Base-by-base conservation (phyloP, 2,888 invertebrate species). In the Exephanes ischioxanthus region DNA sequence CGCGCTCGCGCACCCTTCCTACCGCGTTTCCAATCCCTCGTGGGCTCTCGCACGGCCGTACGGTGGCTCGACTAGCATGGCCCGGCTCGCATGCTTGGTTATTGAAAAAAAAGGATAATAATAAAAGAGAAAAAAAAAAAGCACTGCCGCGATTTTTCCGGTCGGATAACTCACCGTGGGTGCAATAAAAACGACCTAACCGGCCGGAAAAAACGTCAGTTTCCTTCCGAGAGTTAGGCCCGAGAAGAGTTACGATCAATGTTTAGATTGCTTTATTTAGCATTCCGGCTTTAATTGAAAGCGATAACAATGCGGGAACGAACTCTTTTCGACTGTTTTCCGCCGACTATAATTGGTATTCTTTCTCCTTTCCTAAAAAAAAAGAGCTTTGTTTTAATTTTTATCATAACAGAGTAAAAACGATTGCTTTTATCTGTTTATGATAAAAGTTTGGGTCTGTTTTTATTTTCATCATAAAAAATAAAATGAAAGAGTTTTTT, bases 161-260 rank as follows among this genome's bases (percentile, higher is more conserved):
- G 51, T 51, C 85, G 87, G 80, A 86, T 87, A 83, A 83, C 68
- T 78, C 82, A 72, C 80, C 75, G 72, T 78, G 81, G 70, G 81
- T 78, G 85, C 83, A 85, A 87, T 83, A 87, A 79, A 86, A 86
- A 79, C 85, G 81, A 72, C 77, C 81, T 82, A 82, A 79, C 82
- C 78, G 72, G 68, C 77, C 85, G 86, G 85, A 41, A 85, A 87
- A 87, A 82, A 85, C 83, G 80, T 79, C 86, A 68, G 85, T 81
- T 83, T 86, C 86, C 83, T 84, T 87, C 79, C 83, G 75, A 66
- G 58, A 41, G 76, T 37, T 51, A 33, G 51, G 55, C 26, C 9
- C 58, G 19, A 11, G 67, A 19, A 55, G 72, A 77, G 58, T 66
- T 72, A 81, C 80, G 83, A 83, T 79, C 80, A 61, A 80, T 80